These are phyloP conservation scores for Drosophila histrio DNA, from an alignment of 2,888 invertebrate genomes.

Conservation along the genomic window DNA sequence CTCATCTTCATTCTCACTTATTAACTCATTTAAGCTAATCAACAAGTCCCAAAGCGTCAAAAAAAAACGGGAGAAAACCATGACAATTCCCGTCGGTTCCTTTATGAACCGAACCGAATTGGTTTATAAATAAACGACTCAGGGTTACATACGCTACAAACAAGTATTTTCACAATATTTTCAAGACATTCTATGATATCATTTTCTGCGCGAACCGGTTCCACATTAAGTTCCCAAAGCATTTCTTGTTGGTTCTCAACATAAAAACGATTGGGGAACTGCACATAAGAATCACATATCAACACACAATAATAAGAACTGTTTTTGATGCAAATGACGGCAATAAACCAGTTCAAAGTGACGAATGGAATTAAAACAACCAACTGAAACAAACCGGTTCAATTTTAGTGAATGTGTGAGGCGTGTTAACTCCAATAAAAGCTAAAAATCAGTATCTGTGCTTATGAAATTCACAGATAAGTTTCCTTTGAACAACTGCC, in stretches of 20 bases:
- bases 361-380: too few relatives aligned
- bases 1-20: conserved; percentile 49
- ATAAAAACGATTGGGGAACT: neutral
- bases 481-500: too few relatives aligned
- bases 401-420: too few relatives aligned
- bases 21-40: conserved; percentile 73
- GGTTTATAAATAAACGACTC: neutral
- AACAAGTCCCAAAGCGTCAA: conserved; percentile 46
- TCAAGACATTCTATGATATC: neutral
- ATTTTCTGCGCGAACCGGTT: neutral
- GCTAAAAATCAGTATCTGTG: too few relatives aligned
- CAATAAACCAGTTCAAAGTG: too few relatives aligned
- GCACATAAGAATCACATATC: neutral
- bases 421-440: too few relatives aligned
- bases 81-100: neutral
- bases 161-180: neutral
- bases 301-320: neutral
- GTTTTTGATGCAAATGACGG: neutral
- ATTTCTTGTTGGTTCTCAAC: neutral
- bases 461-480: neutral
- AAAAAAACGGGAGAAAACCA: conserved; percentile 8
- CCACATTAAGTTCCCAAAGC: neutral
- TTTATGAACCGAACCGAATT: neutral
- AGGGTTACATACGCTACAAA: neutral
- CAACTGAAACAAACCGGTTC: too few relatives aligned